phyloP scores from a whole-genome alignment of 2,113 vertebrate genomes.

The Sturnus vulgaris region DNA sequence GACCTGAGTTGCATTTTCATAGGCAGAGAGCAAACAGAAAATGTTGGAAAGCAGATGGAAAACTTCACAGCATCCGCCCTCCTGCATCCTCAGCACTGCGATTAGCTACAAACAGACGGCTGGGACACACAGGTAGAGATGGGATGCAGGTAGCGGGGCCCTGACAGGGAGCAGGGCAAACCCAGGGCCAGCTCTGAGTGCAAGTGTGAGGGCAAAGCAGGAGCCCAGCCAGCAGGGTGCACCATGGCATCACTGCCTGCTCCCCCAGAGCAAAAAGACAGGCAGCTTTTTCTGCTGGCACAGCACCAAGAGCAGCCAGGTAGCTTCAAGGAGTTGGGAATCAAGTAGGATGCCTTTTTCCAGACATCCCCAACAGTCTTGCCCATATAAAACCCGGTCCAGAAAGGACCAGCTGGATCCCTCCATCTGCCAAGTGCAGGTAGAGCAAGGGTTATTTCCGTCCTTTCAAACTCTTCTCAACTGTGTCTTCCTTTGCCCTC shows the following conservation, averaged over 20 bases:
- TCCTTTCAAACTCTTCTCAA: not conserved
- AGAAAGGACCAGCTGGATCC: not conserved
- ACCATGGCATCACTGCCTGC: rapidly evolving
- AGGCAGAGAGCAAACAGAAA: not conserved
- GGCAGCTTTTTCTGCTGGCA: not conserved
- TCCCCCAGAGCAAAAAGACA: not conserved
- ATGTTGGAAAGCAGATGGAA: not conserved
- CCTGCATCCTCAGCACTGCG: rapidly evolving
- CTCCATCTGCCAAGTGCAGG: not conserved
- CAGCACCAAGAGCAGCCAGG: not conserved
- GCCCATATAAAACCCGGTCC: not conserved
- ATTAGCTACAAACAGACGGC: not conserved
- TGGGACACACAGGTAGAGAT: rapidly evolving
- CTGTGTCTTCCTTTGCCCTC: not conserved
- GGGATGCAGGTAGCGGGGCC: rapidly evolving
- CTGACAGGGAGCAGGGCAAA: not conserved
- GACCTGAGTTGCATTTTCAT: not conserved
- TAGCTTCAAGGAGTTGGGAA: not conserved
- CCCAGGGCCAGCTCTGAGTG: not conserved
- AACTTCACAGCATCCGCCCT: not conserved
- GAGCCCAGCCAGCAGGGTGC: not conserved
- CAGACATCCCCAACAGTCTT: not conserved
- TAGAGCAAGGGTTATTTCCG: not conserved
- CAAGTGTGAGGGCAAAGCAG: not conserved
- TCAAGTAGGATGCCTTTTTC: not conserved